These are phyloP conservation scores for Carabus problematicus DNA, from an alignment of 2,888 invertebrate species.

Conservation along the genomic window DNA sequence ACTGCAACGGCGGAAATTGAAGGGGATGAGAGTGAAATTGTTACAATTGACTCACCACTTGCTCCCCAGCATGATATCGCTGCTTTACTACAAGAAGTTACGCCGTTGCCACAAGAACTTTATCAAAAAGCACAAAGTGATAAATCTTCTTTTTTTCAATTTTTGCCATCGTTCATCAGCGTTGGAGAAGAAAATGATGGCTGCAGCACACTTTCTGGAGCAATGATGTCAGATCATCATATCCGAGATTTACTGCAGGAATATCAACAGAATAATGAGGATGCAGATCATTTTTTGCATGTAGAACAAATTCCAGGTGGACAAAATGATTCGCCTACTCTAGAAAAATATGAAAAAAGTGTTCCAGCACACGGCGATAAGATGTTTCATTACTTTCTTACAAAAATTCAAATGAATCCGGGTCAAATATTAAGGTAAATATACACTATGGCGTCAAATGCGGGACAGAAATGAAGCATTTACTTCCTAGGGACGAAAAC, in stretches of 20 bases:
- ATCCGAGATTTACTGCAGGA: constrained; percentile 69
- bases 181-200: constrained; percentile 66
- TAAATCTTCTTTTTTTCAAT: constrained; percentile 54
- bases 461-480: too few species aligned
- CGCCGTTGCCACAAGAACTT: constrained; percentile 60
- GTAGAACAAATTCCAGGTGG: constrained; percentile 50
- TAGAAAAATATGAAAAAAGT: constrained; percentile 81
- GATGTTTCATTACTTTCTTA: constrained; percentile 80
- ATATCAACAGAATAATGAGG: constrained; percentile 64
- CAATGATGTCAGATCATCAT: constrained; percentile 62
- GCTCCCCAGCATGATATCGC: constrained; percentile 73
- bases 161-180: constrained; percentile 64
- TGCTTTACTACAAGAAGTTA: constrained; percentile 73
- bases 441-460: background rate
- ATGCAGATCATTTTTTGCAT: constrained; percentile 49
- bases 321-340: constrained; percentile 53
- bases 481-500: too few species aligned
- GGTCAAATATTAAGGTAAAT: constrained; percentile 81
- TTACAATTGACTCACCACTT: constrained; percentile 78
- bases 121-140: constrained; percentile 53
- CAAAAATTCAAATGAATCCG: constrained; percentile 76
- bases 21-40: constrained; percentile 79
- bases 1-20: constrained; percentile 83
- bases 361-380: constrained; percentile 83
- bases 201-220: constrained; percentile 38